phyloP scores from a whole-genome alignment of 2,797 vertebrate genomes.

The Rhodeus uyekii region DNA sequence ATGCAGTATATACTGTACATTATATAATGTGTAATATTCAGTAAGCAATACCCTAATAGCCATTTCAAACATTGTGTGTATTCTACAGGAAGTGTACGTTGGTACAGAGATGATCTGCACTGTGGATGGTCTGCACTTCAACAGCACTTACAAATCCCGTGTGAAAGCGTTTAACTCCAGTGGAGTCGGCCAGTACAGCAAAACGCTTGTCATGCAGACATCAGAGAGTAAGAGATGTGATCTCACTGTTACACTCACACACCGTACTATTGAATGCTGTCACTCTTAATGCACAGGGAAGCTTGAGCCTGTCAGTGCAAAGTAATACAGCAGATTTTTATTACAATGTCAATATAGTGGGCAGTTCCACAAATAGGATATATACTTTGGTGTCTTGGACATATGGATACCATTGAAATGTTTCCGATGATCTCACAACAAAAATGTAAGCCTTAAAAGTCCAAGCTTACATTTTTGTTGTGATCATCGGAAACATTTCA shows the following conservation, averaged over 20 bases:
- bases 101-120: slow-evolving; percentile 98
- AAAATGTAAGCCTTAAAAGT: too few species aligned
- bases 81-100: slow-evolving; percentile 92
- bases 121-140: slow-evolving; percentile 97
- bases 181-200: slow-evolving; percentile 97
- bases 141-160: slow-evolving; percentile 95
- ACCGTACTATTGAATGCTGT: slow-evolving; percentile 28
- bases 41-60: not conserved
- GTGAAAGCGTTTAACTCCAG: slow-evolving; percentile 97
- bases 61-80: not conserved
- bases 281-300: slow-evolving; percentile 49
- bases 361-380: not conserved
- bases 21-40: not conserved
- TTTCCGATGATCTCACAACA: too few species aligned
- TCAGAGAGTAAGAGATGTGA: slow-evolving; percentile 86
- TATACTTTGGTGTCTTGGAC: too few species aligned
- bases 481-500: not conserved
- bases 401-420: too few species aligned
- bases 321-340: not conserved
- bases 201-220: slow-evolving; percentile 95
- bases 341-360: not conserved
- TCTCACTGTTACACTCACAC: slow-evolving; percentile 7
- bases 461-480: not conserved
- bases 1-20: too few species aligned
- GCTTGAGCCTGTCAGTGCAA: slow-evolving; percentile 50